These are phyloP conservation scores for Apistogramma diplotaenia DNA, from an alignment of 2,113 vertebrate genomes.

Conservation along the genomic window DNA sequence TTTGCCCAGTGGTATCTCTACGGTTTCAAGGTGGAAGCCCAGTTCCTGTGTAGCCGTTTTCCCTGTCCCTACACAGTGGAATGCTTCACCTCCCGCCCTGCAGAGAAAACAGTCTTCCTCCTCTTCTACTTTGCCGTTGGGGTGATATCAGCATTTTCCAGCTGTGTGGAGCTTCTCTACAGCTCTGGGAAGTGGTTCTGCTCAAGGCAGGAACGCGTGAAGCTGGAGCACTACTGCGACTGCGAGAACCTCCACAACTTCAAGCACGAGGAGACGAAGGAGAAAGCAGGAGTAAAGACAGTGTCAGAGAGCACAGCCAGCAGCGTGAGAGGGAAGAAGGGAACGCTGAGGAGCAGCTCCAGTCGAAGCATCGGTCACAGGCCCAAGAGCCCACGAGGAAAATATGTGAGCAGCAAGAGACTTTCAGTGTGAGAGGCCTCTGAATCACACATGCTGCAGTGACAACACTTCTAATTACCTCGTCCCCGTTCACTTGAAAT, in stretches of 20 bases:
- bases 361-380: slow-evolving; percentile 32
- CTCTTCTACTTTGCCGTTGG: slow-evolving; percentile 89
- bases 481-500: background rate
- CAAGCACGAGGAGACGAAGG: background rate
- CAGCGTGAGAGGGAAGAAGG: background rate
- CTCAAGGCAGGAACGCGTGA: background rate
- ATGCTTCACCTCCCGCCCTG: slow-evolving; percentile 92
- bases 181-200: slow-evolving; percentile 77
- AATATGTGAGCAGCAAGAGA: background rate
- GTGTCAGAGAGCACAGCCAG: accelerated
- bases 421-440: slow-evolving; percentile 41
- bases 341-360: background rate
- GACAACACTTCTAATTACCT: background rate
- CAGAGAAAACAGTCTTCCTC: slow-evolving; percentile 91
- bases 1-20: slow-evolving; percentile 83
- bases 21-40: slow-evolving; percentile 86
- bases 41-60: slow-evolving; percentile 79
- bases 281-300: background rate
- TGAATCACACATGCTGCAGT: background rate
- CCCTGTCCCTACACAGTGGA: slow-evolving; percentile 90
- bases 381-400: background rate
- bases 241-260: slow-evolving; percentile 19
- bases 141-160: slow-evolving; percentile 81
- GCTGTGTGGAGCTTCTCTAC: slow-evolving; percentile 80
- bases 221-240: background rate